Conservation (phyloP, 2,888 invertebrate species). For the Macrophya annulata region DNA sequence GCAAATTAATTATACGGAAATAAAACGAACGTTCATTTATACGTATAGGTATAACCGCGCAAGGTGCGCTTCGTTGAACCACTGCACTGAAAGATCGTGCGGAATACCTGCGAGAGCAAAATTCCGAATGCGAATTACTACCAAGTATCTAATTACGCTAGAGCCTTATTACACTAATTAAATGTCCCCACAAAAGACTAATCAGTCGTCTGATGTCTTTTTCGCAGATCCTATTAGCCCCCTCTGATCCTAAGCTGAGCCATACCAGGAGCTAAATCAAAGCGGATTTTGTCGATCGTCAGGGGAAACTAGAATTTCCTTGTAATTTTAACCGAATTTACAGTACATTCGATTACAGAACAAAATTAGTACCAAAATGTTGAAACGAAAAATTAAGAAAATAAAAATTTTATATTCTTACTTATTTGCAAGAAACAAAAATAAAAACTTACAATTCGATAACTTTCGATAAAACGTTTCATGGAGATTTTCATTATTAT, state of each 20-base stretch:
- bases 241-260: conserved; percentile 21
- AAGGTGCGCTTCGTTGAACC: too few relatives aligned
- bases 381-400: neutral
- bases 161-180: conserved; percentile 35
- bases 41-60: neutral
- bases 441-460: too few relatives aligned
- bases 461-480: too few relatives aligned
- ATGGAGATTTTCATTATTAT: too few relatives aligned
- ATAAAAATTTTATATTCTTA: too few relatives aligned
- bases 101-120: neutral
- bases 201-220: conserved; percentile 37
- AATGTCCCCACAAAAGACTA: conserved; percentile 46
- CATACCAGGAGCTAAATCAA: conserved; percentile 19
- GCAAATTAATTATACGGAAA: neutral
- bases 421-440: too few relatives aligned
- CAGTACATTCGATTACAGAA: neutral
- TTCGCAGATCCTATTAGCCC: conserved; percentile 30
- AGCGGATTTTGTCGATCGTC: conserved; percentile 24
- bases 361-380: neutral
- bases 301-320: conserved; percentile 20
- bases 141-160: conserved; percentile 7
- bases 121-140: conserved; percentile 6
- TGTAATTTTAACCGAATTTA: neutral
- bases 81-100: neutral
- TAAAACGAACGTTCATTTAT: neutral